Percentiles rank a stretch among this genome's conserved stretches.
These are phyloP conservation scores for Leptinotarsa peninsularis DNA, from an alignment of 2,888 invertebrate species.

Conservation along the genomic window DNA sequence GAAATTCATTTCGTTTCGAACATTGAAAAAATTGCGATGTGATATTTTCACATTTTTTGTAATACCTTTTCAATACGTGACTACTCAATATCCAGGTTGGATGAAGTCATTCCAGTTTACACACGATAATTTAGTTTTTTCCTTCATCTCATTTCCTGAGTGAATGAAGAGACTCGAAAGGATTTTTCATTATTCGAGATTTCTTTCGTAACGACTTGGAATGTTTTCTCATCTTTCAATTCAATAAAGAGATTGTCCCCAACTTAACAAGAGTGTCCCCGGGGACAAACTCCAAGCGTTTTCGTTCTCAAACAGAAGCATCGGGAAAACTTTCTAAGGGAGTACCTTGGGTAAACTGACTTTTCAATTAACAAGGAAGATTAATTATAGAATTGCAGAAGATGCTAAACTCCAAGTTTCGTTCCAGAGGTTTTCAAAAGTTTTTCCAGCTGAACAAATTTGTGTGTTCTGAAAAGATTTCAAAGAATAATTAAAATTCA, in stretches of 20 bases:
- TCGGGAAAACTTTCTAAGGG: background rate
- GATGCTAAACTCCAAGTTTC: background rate
- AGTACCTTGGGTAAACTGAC: background rate
- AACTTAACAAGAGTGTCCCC: background rate
- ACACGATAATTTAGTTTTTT: background rate
- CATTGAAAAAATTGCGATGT: too few relatives aligned
- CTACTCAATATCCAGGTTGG: too few relatives aligned
- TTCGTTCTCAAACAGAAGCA: too few relatives aligned
- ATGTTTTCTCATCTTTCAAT: background rate
- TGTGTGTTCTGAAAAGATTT: background rate
- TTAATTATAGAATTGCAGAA: background rate
- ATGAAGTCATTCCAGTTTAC: too few relatives aligned
- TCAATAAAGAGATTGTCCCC: background rate
- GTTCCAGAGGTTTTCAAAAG: background rate
- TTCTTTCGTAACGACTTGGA: background rate
- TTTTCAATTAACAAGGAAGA: background rate
- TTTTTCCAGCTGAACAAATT: background rate
- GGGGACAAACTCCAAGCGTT: background rate
- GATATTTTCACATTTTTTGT: too few relatives aligned
- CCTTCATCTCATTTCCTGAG: background rate
- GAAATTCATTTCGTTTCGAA: too few relatives aligned
- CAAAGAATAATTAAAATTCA: background rate
- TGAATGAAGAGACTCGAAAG: background rate
- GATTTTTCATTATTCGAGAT: background rate
- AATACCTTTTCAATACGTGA: too few relatives aligned